phyloP scores from a whole-genome alignment of 2,113 vertebrate genomes.

The Misgurnus mizolepis region DNA sequence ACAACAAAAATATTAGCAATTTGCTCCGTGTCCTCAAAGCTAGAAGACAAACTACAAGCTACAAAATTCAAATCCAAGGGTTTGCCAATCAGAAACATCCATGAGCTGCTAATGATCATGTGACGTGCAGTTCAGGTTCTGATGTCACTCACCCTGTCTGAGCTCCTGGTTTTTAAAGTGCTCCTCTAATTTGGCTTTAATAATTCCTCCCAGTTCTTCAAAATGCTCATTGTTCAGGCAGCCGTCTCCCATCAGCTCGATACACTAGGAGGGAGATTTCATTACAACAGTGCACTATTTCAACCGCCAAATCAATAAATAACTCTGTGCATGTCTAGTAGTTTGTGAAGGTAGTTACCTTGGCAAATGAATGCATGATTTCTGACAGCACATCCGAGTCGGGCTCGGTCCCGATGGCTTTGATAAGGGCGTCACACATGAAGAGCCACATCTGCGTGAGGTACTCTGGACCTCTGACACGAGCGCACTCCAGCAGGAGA shows the following conservation, averaged over 20 bases:
- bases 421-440: constrained; percentile 98
- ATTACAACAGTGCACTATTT: neutral
- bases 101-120: too few species aligned
- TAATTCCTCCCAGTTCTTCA: constrained; percentile 92
- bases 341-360: constrained; percentile 71
- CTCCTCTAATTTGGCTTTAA: constrained; percentile 95
- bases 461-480: constrained; percentile 92
- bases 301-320: neutral
- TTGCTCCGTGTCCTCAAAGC: too few species aligned
- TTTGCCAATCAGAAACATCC: too few species aligned
- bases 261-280: constrained; percentile 74
- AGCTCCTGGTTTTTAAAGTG: constrained; percentile 99
- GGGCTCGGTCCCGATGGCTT: constrained; percentile 95
- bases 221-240: constrained; percentile 97
- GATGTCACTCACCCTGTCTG: constrained; percentile 81
- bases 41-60: too few species aligned
- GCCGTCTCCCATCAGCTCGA: constrained; percentile 97
- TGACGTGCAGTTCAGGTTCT: neutral
- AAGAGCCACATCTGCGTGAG: constrained; percentile 99
- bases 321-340: too few species aligned
- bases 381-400: constrained; percentile 97
- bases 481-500: constrained; percentile 90
- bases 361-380: constrained; percentile 98
- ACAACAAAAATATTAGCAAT: too few species aligned
- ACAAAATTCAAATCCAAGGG: too few species aligned